Conservation (phyloP, 2,797 vertebrate species). For the Spheniscus humboldti region DNA sequence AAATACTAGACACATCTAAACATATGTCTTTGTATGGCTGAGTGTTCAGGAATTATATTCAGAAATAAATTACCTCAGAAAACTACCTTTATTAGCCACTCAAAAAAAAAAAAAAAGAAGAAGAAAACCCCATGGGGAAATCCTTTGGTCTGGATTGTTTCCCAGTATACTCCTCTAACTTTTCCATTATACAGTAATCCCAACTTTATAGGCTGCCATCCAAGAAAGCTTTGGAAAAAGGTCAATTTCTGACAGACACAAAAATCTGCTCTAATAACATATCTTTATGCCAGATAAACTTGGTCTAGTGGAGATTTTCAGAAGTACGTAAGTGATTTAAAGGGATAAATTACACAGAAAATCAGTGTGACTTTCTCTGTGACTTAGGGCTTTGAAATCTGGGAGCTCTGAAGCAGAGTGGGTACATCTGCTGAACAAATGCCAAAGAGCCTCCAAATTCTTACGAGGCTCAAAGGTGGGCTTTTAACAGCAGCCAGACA, state of each 20-base stretch:
- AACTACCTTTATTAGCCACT: constrained; percentile 33
- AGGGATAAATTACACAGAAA: not conserved
- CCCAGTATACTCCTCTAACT: constrained; percentile 40
- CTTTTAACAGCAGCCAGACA: not conserved
- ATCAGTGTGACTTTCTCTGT: not conserved
- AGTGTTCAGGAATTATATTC: not conserved
- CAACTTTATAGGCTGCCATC: constrained; percentile 37
- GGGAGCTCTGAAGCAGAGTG: not conserved
- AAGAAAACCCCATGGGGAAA: not conserved
- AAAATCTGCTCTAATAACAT: constrained; percentile 35
- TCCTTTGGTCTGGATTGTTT: constrained; percentile 47
- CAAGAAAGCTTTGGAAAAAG: constrained; percentile 53
- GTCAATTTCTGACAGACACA: constrained; percentile 46
- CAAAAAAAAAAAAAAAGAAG: not conserved
- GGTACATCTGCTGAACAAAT: not conserved
- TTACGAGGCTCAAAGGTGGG: not conserved
- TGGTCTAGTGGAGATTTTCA: constrained; percentile 17
- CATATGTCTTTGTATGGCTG: not conserved
- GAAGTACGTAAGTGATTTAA: constrained; percentile 44
- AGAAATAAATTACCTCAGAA: not conserved
- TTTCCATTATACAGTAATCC: constrained; percentile 57
- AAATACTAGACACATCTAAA: not conserved
- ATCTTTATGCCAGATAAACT: constrained; percentile 34
- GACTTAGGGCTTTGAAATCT: not conserved
- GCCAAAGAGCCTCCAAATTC: not conserved